Evolutionary conservation across 2,113 vertebrate genomes (phyloP).

Genomic region (Pachycephala philippinensis): DNA sequence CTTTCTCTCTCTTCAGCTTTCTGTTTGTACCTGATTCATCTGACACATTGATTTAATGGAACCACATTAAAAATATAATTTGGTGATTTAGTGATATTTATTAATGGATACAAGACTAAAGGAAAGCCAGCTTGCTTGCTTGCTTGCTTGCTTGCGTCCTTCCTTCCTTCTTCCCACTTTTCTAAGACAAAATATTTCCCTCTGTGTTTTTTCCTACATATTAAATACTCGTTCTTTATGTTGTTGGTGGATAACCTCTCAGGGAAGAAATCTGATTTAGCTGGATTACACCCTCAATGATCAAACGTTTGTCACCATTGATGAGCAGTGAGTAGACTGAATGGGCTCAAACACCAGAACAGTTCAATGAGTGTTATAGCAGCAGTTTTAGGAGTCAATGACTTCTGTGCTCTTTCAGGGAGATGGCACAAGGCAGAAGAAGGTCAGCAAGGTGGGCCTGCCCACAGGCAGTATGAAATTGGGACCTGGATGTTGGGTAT

Average conservation of each 20-base stretch:
- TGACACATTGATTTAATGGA: not conserved
- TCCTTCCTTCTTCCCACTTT: not conserved
- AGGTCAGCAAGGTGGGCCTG: not conserved
- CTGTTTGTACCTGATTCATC: not conserved
- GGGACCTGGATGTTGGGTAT: not conserved
- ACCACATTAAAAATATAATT: not conserved
- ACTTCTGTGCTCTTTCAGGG: not conserved
- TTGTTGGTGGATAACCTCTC: not conserved
- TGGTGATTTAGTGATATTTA: not conserved
- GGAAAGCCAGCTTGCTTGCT: not conserved
- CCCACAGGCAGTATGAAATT: fast-evolving
- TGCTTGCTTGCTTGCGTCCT: not conserved
- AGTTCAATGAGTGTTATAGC: not conserved
- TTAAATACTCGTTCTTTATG: not conserved
- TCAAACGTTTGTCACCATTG: not conserved
- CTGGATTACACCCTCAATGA: not conserved
- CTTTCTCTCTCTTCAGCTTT: not conserved
- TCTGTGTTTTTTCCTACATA: not conserved
- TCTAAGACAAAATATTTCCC: not conserved
- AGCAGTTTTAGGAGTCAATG: not conserved
- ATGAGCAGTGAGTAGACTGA: not conserved
- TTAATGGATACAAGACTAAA: not conserved
- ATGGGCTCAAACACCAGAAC: not conserved
- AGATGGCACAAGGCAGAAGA: fast-evolving
- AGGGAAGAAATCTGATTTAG: not conserved